Evolutionary conservation across 2,797 vertebrate species (phyloP).

Genomic region (Phyllotis vaccarum): DNA sequence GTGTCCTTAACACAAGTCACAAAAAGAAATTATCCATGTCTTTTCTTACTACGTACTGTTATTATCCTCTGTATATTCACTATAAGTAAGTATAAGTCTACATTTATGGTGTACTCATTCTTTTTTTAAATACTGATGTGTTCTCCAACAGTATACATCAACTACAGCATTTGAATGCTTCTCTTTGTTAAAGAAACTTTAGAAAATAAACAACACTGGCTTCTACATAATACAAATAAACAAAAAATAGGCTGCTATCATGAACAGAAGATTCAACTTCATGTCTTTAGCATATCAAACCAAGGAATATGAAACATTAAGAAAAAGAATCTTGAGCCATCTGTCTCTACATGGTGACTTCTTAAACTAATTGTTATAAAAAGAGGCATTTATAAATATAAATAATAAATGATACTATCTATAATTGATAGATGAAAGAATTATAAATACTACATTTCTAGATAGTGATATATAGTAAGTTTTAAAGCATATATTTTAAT

Average conservation of each 20-base stretch:
- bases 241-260: slow-evolving; percentile 86
- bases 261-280: slow-evolving; percentile 81
- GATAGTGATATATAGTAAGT: slow-evolving; percentile 72
- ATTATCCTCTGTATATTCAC: neutral
- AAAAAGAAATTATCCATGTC: neutral
- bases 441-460: slow-evolving; percentile 77
- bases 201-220: slow-evolving; percentile 79
- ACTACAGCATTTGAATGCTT: slow-evolving; percentile 74
- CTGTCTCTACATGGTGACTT: slow-evolving; percentile 79
- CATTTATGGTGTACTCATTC: neutral
- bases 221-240: slow-evolving; percentile 83
- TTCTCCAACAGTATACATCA: slow-evolving; percentile 28
- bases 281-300: slow-evolving; percentile 79
- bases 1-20: neutral
- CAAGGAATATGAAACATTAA: slow-evolving; percentile 79
- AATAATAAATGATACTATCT: slow-evolving; percentile 85
- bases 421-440: slow-evolving; percentile 79
- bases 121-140: slow-evolving; percentile 59
- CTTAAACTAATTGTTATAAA: slow-evolving; percentile 75
- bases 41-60: slow-evolving; percentile 13
- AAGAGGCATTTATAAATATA: slow-evolving; percentile 80
- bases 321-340: slow-evolving; percentile 84
- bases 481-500: slow-evolving; percentile 34
- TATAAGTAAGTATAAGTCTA: slow-evolving; percentile 33
- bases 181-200: slow-evolving; percentile 79